These are phyloP conservation scores for Trichogramma pretiosum DNA, from an alignment of 1,140 invertebrate genomes.

Conservation along the genomic window DNA sequence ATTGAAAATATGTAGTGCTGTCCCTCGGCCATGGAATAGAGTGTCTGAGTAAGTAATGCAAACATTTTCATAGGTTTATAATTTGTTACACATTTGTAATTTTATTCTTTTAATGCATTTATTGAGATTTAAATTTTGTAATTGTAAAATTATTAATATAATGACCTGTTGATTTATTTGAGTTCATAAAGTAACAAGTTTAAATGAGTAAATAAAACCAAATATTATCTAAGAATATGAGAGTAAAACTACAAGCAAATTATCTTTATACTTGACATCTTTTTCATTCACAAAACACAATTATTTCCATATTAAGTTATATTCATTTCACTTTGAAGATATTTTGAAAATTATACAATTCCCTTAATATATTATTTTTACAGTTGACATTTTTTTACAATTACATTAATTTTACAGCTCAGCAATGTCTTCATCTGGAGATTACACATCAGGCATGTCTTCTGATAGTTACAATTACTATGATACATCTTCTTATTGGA, in stretches of 20 bases:
- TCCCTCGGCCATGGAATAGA: conserved; percentile 64
- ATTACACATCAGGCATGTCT: conserved; percentile 38
- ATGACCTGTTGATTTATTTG: too few species aligned
- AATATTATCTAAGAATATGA: too few species aligned
- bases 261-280: too few species aligned
- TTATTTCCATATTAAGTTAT: too few species aligned
- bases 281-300: too few species aligned
- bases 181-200: too few species aligned
- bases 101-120: conserved; percentile 2
- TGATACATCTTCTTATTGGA: conserved; percentile 44
- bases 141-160: too few species aligned
- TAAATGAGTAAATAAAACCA: too few species aligned
- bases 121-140: too few species aligned
- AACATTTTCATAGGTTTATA: conserved; percentile 2
- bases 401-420: conserved; percentile 26
- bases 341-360: background rate
- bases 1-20: conserved; percentile 83
- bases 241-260: too few species aligned
- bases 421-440: conserved; percentile 37
- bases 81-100: background rate
- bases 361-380: background rate
- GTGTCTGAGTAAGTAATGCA: conserved; percentile 33
- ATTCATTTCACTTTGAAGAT: too few species aligned
- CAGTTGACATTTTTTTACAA: background rate
- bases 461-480: conserved; percentile 43